These are phyloP conservation scores for Plodia interpunctella DNA, from an alignment of 1,140 invertebrate genomes.

Conservation along the genomic window DNA sequence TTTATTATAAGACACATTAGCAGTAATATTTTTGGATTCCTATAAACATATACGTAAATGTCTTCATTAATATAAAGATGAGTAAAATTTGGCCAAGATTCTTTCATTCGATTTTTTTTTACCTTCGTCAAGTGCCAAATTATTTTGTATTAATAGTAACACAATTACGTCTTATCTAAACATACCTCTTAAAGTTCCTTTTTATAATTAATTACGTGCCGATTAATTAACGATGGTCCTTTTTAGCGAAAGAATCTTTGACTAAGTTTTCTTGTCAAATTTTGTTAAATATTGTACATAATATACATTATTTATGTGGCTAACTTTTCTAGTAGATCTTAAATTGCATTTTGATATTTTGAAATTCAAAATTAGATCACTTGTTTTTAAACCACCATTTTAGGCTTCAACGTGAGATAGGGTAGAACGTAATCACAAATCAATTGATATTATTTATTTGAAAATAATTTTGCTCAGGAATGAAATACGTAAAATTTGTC, in stretches of 20 bases:
- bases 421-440: background rate
- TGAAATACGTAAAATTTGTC: constrained; percentile 64
- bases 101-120: constrained; percentile 51
- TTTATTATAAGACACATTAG: constrained; percentile 76
- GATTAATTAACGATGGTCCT: constrained; percentile 18
- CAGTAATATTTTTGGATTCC: constrained; percentile 76
- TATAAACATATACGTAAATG: constrained; percentile 75
- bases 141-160: constrained; percentile 26
- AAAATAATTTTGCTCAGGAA: constrained; percentile 60
- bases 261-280: constrained; percentile 47
- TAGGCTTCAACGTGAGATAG: constrained; percentile 16
- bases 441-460: constrained; percentile 36
- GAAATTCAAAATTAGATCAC: constrained; percentile 45
- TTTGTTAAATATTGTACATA: constrained; percentile 72
- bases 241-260: constrained; percentile 54
- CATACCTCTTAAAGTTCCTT: constrained; percentile 42
- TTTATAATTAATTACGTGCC: constrained; percentile 28
- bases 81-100: constrained; percentile 59
- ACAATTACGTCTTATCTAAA: constrained; percentile 26
- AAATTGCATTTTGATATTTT: constrained; percentile 21
- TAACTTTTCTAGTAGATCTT: constrained; percentile 32
- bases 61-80: constrained; percentile 54
- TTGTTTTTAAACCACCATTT: constrained; percentile 47
- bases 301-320: constrained; percentile 55
- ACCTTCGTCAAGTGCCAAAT: constrained; percentile 59